Evolutionary conservation across 2,888 invertebrate genomes (phyloP), one percentile per base, ranked within the genome.

Genomic region (Parnassius smintheus): DNA sequence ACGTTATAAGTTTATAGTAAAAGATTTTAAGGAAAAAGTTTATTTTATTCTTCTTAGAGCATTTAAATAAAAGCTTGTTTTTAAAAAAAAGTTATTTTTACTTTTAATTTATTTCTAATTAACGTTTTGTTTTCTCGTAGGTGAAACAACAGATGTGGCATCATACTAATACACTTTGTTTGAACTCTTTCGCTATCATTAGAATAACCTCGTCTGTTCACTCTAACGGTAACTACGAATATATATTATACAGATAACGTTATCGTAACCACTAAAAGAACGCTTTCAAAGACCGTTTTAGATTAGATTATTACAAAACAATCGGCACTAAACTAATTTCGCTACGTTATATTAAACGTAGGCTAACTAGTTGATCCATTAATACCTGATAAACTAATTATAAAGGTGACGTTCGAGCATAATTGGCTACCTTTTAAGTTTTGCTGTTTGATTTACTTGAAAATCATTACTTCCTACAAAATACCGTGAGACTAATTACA

Each of bases 261-360:
- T 61, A 56, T 61, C 50, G n/a, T 44, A 13, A 9, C 10, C 4
- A 12, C 11, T 54, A 22, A n/a, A 46, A 48, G 22, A 22, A 22
- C 50, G 13, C 58, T 49, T 53, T 58, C 48, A 53, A 58, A 62
- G 54, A 58, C 62, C 59, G 25, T 62, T 59, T 54, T n/a, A 59
- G 55, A 63, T 63, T 59, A 59, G 55, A 63, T 59, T 63, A 59
- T 45, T 51, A 54, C 18, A 59, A 64, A 64, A 59, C n/a, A 10
- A 41, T 41, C 49, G 50, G 2, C 56, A 42, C 12, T 56, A 60
- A 54, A 65, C 54, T 58, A 61, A 65, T 61, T 61, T 18, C 25
- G n/a, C 55, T 55, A 12, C 13, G 13, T 42, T 13, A 59, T 55
- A 56, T 56, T 42, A 62, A 58, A 59, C 58, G 54, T 59, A 41